Evolutionary conservation across 2,888 invertebrate species (phyloP), one percentile per base, ranked within the genome.

Genomic region (Malthinus seriepunctatus): DNA sequence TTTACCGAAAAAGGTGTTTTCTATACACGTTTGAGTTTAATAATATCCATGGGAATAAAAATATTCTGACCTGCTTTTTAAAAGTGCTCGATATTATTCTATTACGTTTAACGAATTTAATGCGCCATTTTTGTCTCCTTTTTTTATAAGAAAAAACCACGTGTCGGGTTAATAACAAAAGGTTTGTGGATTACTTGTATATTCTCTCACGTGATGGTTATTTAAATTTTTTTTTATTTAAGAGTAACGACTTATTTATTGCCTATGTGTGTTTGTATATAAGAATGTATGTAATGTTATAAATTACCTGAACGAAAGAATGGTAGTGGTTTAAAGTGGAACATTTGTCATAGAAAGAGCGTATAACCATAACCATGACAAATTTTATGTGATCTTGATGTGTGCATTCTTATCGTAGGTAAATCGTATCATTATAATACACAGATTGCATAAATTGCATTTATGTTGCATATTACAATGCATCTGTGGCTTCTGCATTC

Each of bases 341-440:
- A 9, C 42, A 58, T 59, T 32, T 51, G 47, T 55, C 47, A 60
- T 45, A 31, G 9, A 23, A 39, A 52, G 60, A 48, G 47, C 51
- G 48, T 42, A 51, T 48, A 60, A 56, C 56, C 49, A 49, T 56
- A 60, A 60, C 60, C 56, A 45, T 60, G 56, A 60, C 60, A 60
- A 60, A 60, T 60, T 60, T 60, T 60, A 60, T 60, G 33, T 32
- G 42, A 35, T 35, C 45, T 44, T 45, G 34, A 52, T 32, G 34
- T 45, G 45, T 31, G 11, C 31, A 23, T 23, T 23, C 23, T 23
- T 23, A 23, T 23, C 23, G 23, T 23, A 23, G 23, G 23, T 23
- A 23, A 23, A 23, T 23, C 23, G 23, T 23, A 23, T 2, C 23
- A 23, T 23, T 23, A 23, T 23, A 23, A 23, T 23, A 23, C 23